Evolutionary conservation across 2,113 vertebrate genomes (phyloP).

Genomic region (Amblyornis subalaris): DNA sequence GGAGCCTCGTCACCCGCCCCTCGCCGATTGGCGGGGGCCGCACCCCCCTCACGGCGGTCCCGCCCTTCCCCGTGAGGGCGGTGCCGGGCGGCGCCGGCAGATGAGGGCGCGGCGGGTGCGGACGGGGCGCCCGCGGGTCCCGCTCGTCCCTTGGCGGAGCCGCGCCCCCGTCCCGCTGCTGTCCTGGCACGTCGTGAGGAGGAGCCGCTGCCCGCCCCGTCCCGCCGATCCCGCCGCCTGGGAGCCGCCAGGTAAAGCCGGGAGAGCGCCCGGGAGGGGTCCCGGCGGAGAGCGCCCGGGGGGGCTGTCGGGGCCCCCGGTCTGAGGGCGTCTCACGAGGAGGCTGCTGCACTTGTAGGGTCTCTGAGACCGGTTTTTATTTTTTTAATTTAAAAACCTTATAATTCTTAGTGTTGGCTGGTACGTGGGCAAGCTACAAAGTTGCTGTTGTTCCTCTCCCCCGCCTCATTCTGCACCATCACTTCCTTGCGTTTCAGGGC

Average conservation of each 20-base stretch:
- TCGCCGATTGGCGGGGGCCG: conserved; percentile 37
- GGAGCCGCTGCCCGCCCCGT: not conserved
- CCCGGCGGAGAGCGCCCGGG: not conserved
- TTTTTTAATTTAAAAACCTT: rapidly evolving
- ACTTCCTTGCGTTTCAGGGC: not conserved
- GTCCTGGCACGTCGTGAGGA: not conserved
- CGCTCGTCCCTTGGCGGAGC: not conserved
- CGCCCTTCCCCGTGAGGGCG: not conserved
- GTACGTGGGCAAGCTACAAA: not conserved
- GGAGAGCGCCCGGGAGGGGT: not conserved
- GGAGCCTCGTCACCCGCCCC: not conserved
- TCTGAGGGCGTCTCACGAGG: rapidly evolving
- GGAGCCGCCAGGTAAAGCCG: conserved; percentile 36
- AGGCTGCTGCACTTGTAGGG: not conserved
- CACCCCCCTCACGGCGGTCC: not conserved
- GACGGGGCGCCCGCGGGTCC: rapidly evolving
- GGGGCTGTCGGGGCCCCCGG: not conserved
- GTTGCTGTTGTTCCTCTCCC: not conserved
- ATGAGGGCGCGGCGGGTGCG: not conserved
- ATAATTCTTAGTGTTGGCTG: not conserved
- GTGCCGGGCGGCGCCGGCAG: not conserved
- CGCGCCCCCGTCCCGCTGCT: not conserved
- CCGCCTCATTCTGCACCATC: not conserved
- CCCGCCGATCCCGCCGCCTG: not conserved
- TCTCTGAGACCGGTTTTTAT: not conserved